Evolutionary conservation across 2,113 vertebrate species (phyloP), one percentile per base, ranked within the genome.

Genomic region (Haplochromis burtoni): DNA sequence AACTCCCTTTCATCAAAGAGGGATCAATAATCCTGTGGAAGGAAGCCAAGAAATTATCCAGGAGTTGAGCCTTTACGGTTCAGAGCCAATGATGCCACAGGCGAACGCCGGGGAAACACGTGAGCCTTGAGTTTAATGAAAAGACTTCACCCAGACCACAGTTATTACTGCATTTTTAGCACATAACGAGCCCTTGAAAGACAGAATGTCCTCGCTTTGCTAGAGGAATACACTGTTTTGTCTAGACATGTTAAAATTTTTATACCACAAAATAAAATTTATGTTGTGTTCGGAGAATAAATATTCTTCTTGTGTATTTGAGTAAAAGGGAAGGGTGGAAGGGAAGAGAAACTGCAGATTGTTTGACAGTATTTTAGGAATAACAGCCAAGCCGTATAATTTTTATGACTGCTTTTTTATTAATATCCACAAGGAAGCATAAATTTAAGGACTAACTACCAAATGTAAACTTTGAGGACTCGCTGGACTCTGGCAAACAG

Each of bases 11-110:
- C 90, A 95, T 95, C 95, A 94, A 35, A 49, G 88, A 55, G 5
- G 84, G 91, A 95, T 96, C 95, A 92, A 96, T 95, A 95, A 89
- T 91, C 86, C 90, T 35, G 51, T 78, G 80, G 93, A 93, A 91
- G 82, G 81, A 93, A 91, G 83, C 81, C 73, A 88, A 88, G 85
- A 94, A 94, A 94, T 94, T 79, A 94, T 94, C 83, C 87, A 8
- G 14, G 68, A 92, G 93, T 94, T 95, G 94, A 94, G 84, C 82
- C 82, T 80, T 87, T 80, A 73, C 19, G 42, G 68, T 92, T 92
- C 87, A 66, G 73, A 86, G 79, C 87, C 47, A 45, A 90, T 83
- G 84, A 94, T 82, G 90, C 89, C 87, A 89, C 87, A 78, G 91
- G 90, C 73, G 33, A 91, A 86, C 8, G 40, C 49, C 8, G 29